Evolutionary conservation across 2,113 vertebrate species (phyloP).

Genomic region (Eulemur rufifrons): DNA sequence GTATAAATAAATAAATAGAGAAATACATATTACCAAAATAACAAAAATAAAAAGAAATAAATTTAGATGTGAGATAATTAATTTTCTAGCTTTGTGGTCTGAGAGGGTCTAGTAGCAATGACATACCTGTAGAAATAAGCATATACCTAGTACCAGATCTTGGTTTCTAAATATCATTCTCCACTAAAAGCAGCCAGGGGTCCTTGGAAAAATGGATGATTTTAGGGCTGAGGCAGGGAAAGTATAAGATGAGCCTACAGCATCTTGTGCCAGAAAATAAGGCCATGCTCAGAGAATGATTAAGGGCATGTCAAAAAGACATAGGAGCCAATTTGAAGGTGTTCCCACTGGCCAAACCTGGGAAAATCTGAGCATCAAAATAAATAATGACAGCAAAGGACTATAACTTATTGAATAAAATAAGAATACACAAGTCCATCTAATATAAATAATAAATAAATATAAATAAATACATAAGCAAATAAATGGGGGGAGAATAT

Average conservation of each 20-base stretch:
- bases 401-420: background rate
- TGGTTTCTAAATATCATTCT: background rate
- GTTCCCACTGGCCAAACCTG: background rate
- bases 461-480: background rate
- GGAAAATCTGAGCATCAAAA: background rate
- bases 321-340: background rate
- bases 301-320: background rate
- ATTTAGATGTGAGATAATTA: background rate
- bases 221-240: background rate
- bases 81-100: background rate
- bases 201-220: background rate
- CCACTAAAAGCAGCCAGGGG: background rate
- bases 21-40: background rate
- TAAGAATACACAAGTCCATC: background rate
- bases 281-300: background rate
- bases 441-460: slow-evolving; percentile 8
- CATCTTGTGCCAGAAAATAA: slow-evolving; percentile 17
- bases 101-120: background rate
- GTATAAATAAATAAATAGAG: background rate
- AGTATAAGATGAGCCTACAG: background rate
- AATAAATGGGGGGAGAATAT: background rate
- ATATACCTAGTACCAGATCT: background rate
- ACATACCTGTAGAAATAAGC: background rate
- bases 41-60: background rate
- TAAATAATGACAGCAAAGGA: slow-evolving; percentile 27